Base-by-base conservation (phyloP, 2,113 vertebrate genomes). In the Campylomormyrus tamandua region DNA sequence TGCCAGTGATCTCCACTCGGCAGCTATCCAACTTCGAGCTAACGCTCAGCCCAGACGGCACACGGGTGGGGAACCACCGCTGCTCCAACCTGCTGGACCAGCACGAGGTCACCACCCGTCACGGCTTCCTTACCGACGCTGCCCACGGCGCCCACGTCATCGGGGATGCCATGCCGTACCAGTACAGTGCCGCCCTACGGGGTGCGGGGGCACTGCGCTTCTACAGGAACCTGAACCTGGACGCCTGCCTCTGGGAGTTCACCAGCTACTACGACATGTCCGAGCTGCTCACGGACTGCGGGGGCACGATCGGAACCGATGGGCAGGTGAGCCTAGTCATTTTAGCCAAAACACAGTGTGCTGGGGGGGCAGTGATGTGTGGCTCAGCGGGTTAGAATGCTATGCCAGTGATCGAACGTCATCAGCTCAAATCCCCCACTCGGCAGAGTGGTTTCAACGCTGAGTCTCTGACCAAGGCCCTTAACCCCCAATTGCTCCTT, bases 201-300 rank as follows among this genome's bases (percentile, higher is more conserved):
- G 96, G 98, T 0, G 91, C 95, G 89, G 91, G 92, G n/a, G 96
- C 97, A 0, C 90, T 99, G 80, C 97, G 97, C 35, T 99, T 99
- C 94, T 99, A 99, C 93, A 93, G 96, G 85, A 98, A 97, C 92
- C 95, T 99, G 89, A 97, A 98, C 92, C 95, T 98, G 49, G 98
- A 99, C 74, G 98, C 98, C 46, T 99, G 98, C 88, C 92, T 98
- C 1, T 99, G 98, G 98, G 97, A 98, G 94, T 99, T 99, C 89
- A 95, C 92, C 87, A 98, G 96, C 95, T 98, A 97, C 94, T 99
- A 98, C 80, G 95, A 98, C 94, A 97, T 99, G 98, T 98, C 98
- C 0, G 98, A 99, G 92, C 97, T 99, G 50, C 97, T 99, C 83
- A 95, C 96, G 0, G 97, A 98, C 90, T 99, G 98, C 31, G 98